Percentiles rank a stretch among this genome's conserved stretches.
Evolutionary conservation across 2,797 vertebrate genomes (phyloP).

Genomic region (Alectoris magna): DNA sequence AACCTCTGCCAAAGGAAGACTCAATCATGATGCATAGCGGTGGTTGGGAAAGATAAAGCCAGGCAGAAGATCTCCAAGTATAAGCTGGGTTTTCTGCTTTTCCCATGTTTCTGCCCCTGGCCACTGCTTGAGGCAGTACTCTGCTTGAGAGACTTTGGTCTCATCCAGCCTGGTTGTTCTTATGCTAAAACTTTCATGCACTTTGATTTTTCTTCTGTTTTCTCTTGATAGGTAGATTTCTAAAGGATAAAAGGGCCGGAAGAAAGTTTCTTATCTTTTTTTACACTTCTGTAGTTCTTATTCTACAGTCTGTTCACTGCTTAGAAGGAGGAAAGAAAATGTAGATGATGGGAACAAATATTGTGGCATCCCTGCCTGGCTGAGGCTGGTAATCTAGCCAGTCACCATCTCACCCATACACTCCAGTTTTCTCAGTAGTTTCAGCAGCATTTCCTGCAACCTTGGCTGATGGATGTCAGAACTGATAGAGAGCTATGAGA

Average conservation of each 20-base stretch:
- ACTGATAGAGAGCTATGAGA: background rate
- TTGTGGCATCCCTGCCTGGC: background rate
- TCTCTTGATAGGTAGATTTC: background rate
- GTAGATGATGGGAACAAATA: background rate
- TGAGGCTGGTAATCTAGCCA: background rate
- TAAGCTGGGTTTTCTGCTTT: background rate
- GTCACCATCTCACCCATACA: background rate
- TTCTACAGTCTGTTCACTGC: background rate
- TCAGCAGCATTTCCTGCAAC: background rate
- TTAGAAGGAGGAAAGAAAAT: background rate
- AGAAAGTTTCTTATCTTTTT: background rate
- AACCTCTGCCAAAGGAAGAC: background rate
- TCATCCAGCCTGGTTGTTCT: background rate
- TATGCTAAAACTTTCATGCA: background rate
- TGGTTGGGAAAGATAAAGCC: background rate
- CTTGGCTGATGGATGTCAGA: background rate
- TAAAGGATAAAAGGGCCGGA: background rate
- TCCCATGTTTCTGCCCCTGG: background rate
- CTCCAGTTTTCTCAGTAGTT: background rate
- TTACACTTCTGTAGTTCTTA: background rate
- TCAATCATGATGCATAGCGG: background rate
- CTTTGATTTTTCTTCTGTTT: slow-evolving; percentile 18
- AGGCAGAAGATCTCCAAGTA: background rate
- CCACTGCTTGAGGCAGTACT: background rate
- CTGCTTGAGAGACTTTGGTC: background rate